Base-by-base conservation (phyloP, 1,140 invertebrate genomes). In the Asobara japonica region DNA sequence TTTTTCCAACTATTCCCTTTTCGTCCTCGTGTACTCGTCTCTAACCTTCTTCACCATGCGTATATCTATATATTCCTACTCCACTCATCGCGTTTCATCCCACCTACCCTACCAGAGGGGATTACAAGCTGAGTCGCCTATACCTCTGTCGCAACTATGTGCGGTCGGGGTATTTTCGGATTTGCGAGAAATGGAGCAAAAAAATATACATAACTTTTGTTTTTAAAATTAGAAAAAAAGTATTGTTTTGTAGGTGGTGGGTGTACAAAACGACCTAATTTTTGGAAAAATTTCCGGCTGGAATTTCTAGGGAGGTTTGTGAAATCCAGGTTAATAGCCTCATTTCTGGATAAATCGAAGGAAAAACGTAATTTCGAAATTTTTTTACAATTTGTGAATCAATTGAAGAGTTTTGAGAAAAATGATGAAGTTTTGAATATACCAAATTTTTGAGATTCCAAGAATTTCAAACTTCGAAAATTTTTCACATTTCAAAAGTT, bases 1-100 rank as follows among this genome's bases (percentile, higher is more conserved):
- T 48, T 67, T 48, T 67, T 45, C 65, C 41, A 67, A 45, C 65
- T 67, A 38, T 31, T 38, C 48, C 48, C 33, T 22, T 30, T 45
- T 68, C 27, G 25, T 30, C 45, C 66, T 33, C 25, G 48, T 56
- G 66, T 56, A 48, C 45, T 68, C n/a, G n/a, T n/a, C n/a, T n/a
- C 48, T 68, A 68, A 68, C 41, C 66, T 68, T 56, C 48, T 60
- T 48, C 41, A 7, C 3, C 41, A 56, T 27, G 18, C 51, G 22
- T 56, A 56, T 27, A 22, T 56, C 18, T 56, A 56, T 56, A 56
- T 56, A 56, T 25, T 56, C 22, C 20, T 56, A 56, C 22, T 56
- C 51, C 51, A 56, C 51, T 56, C 51, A 56, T 56, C 51, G 51
- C 51, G 22, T 56, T 56, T 56, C 51, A 56, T 56, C 51, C 51